Evolutionary conservation across 2,113 vertebrate genomes (phyloP), one percentile per base, ranked within the genome.

Genomic region (Poeciliopsis prolifica): DNA sequence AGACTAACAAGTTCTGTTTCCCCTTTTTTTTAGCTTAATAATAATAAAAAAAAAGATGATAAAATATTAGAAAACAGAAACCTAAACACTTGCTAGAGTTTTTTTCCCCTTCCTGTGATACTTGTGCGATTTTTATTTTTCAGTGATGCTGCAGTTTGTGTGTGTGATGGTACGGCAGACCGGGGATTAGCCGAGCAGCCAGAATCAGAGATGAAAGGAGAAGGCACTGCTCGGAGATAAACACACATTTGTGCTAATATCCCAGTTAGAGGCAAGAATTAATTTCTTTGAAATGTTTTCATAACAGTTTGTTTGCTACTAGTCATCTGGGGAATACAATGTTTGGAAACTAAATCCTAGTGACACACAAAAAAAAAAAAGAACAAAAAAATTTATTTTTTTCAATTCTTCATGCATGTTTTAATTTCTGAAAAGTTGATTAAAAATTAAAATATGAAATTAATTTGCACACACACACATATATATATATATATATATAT

Each of bases 131-230:
- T 61, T 37, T 71, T 24, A 24, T 44, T 26, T 37, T 83, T 79
- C 79, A 86, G 84, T 89, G 78, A 87, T 80, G 79, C 80, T 80
- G 83, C 86, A 84, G 78, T 87, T 80, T 87, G 83, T 54, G 74
- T 79, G 4, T 77, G 75, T 69, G 75, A 85, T 76, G 61, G 68
- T 70, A 4, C 79, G 80, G 78, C 68, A 35, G 78, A 82, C 63
- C 19, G 44, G 19, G 77, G 78, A 83, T 89, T 88, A 89, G 62
- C 65, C 12, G 15, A 8, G 63, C 77, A 77, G 75, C 81, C 75
- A 75, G 73, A 76, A 75, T 64, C 35, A 15, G 63, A 77, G 83
- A 84, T 72, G 70, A 81, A 83, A 70, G 1, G 0, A 63, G 42
- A 37, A 68, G 17, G 65, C 42, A 28, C 26, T 19, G 11, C 66